A percentile compares a stretch with the other conserved stretches of the same genome.
Conservation (phyloP, 2,797 vertebrate species). For the Mormyrops boulengeri region DNA sequence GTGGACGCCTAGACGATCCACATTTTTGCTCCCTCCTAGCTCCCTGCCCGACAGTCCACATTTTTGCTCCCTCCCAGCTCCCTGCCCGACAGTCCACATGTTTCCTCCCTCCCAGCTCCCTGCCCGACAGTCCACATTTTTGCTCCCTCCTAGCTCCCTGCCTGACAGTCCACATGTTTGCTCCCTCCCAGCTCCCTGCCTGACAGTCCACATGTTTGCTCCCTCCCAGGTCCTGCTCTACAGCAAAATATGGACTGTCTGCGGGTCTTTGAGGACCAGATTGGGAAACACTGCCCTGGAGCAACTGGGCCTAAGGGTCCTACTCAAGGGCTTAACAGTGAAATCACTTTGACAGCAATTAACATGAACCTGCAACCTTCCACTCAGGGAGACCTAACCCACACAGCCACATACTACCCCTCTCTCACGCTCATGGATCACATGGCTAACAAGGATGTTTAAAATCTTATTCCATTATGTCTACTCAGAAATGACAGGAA, state of each 20-base stretch:
- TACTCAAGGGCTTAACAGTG: not conserved
- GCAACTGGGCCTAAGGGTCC: not conserved
- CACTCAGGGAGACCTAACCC: not conserved
- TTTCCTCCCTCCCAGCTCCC: too few species aligned
- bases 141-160: too few species aligned
- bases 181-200: too few species aligned
- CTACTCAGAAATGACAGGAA: not conserved
- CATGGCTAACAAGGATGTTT: not conserved
- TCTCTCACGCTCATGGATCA: not conserved
- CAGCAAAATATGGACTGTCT: not conserved
- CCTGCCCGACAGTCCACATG: too few species aligned
- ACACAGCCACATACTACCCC: not conserved
- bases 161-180: too few species aligned
- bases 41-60: too few species aligned
- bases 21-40: too few species aligned
- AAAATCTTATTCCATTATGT: not conserved
- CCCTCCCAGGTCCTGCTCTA: not conserved
- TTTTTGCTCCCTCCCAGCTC: too few species aligned
- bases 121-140: too few species aligned
- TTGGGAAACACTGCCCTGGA: not conserved
- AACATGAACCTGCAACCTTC: not conserved
- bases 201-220: too few species aligned
- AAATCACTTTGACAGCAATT: not conserved
- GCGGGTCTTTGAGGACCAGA: not conserved
- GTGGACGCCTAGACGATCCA: too few species aligned